Evolutionary conservation across 2,113 vertebrate species (phyloP), one percentile per base, ranked within the genome.

Genomic region (Rhabdomys dilectus): DNA sequence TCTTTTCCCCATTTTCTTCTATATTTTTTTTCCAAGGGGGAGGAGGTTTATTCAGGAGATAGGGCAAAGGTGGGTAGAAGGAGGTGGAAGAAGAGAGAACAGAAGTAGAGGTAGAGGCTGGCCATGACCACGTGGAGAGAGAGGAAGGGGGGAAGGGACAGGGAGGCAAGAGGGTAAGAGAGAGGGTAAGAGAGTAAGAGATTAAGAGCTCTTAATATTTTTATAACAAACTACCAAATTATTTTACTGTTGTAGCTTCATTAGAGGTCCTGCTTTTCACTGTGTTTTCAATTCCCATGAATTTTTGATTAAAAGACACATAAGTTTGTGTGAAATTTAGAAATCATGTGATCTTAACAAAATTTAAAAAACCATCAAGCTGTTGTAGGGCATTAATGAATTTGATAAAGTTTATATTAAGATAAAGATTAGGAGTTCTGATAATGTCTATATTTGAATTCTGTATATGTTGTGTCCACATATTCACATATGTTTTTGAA

Each of bases 1-100:
- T 1, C n/a, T 7, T 7, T 22, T 45, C 17, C 6, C 36, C 5
- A 29, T 64, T 29, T 64, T 7, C 0, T 19, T 45, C n/a, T n/a
- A n/a, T n/a, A n/a, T n/a, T n/a, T n/a, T n/a, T n/a, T n/a, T n/a
- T n/a, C n/a, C n/a, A n/a, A n/a, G n/a, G n/a, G n/a, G n/a, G n/a
- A n/a, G n/a, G n/a, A n/a, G n/a, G n/a, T n/a, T n/a, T n/a, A n/a
- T n/a, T n/a, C n/a, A n/a, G n/a, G n/a, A n/a, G n/a, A n/a, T n/a
- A n/a, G n/a, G n/a, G n/a, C n/a, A n/a, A n/a, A n/a, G n/a, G n/a
- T n/a, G n/a, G n/a, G n/a, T n/a, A n/a, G n/a, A n/a, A n/a, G n/a
- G n/a, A n/a, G n/a, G n/a, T n/a, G n/a, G n/a, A n/a, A n/a, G n/a
- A n/a, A n/a, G n/a, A n/a, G n/a, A n/a, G n/a, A n/a, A n/a, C n/a